Evolutionary conservation across 2,888 invertebrate species (phyloP), one percentile per base, ranked within the genome.

Genomic region (Steinernema carpocapsae): DNA sequence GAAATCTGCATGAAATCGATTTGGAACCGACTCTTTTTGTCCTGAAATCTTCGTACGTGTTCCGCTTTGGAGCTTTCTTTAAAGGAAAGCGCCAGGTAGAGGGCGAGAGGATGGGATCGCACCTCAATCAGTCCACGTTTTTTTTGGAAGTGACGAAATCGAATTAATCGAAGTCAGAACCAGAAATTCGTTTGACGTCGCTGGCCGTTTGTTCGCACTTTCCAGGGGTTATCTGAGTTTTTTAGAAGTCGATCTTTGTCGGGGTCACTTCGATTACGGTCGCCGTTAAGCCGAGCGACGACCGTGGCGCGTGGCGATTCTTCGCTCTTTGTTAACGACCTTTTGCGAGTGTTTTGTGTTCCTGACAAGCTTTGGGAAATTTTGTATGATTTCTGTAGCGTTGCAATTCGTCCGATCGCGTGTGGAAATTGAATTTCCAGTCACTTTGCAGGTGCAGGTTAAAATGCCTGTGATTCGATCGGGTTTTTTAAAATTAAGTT

Each of bases 251-350:
- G n/a, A 6, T 4, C 24, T 26, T 10, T 26, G 26, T 6, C n/a
- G n/a, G 26, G 56, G 56, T 56, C 56, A 56, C 56, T 56, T 56
- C 56, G 56, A 56, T 56, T 56, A 56, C 56, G 56, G 56, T 56
- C 24, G 22, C 56, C 22, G 26, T 56, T 56, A 56, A 56, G n/a
- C 26, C 26, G 56, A 24, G n/a, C 56, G 26, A 56, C 56, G 56
- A 56, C n/a, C n/a, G n/a, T n/a, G 56, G 56, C 56, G n/a, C 56
- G 24, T 26, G 24, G n/a, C n/a, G n/a, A n/a, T n/a, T n/a, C n/a
- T 24, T 10, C 56, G 22, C 56, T 24, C 56, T 24, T 56, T 56
- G 22, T 6, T 19, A 22, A 26, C 56, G 56, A 7, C 56, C n/a
- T 26, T 56, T 26, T 10, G 56, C 7, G 56, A 22, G 17, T 4